Conservation (phyloP, 2,113 vertebrate species). For the Acinonyx jubatus region DNA sequence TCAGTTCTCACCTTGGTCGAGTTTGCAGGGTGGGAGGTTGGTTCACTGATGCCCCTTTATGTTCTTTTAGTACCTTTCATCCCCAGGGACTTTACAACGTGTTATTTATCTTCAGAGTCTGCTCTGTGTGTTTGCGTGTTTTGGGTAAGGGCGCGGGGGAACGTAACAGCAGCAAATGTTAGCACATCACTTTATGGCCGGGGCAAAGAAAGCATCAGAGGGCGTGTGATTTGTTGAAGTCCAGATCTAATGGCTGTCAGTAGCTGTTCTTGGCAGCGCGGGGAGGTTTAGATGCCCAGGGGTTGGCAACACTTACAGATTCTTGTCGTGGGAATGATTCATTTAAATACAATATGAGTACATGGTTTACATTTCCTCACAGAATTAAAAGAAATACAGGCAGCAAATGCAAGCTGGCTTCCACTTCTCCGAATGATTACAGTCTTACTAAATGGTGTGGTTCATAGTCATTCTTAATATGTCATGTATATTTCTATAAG, state of each 20-base stretch:
- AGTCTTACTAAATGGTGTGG: not conserved
- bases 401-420: not conserved
- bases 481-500: not conserved
- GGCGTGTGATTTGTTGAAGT: not conserved
- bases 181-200: not conserved
- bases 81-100: not conserved
- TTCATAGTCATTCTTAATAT: slow-evolving; percentile 20
- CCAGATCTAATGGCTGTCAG: not conserved
- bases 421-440: not conserved
- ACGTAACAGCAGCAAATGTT: not conserved
- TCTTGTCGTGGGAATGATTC: slow-evolving; percentile 36
- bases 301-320: slow-evolving; percentile 14
- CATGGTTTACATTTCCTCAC: slow-evolving; percentile 6
- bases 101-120: slow-evolving; percentile 11
- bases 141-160: no score
- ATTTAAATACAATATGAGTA: slow-evolving; percentile 37
- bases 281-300: not conserved
- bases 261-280: not conserved
- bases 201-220: not conserved
- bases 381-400: slow-evolving; percentile 35
- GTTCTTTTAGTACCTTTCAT: not conserved
- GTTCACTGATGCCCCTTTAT: slow-evolving; percentile 35
- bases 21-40: slow-evolving; percentile 49
- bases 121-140: not conserved
- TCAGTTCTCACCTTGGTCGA: slow-evolving; percentile 21